A percentile compares a stretch with the other conserved stretches of the same genome.
phyloP scores from a whole-genome alignment of 2,888 invertebrate species.

The Elysia crispata region DNA sequence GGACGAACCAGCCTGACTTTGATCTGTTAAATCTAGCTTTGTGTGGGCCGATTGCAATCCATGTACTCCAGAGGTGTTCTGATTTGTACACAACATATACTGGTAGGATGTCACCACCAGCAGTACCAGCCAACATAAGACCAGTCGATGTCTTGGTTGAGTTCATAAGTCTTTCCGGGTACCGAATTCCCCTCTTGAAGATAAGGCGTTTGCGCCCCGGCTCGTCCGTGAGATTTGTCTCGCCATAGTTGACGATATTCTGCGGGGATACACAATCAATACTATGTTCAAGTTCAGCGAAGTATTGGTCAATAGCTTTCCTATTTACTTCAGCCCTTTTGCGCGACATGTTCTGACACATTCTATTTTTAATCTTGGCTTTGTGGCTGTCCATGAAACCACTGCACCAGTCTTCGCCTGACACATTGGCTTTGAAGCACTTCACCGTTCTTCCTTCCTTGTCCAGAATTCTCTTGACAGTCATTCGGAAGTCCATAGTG shows the following conservation, averaged over 20 bases:
- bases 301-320: slow-evolving; percentile 2
- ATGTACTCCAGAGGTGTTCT: slow-evolving; percentile 73
- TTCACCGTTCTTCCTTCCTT: too few species aligned
- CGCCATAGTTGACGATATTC: slow-evolving; percentile 73
- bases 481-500: too few species aligned
- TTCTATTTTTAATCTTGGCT: neutral
- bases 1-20: slow-evolving; percentile 72
- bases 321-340: slow-evolving; percentile 1
- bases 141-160: slow-evolving; percentile 69
- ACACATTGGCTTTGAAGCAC: neutral
- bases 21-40: slow-evolving; percentile 74
- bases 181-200: too few species aligned
- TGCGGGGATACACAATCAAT: slow-evolving; percentile 42
- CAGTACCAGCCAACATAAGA: slow-evolving; percentile 76
- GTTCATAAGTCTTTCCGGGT: slow-evolving; percentile 74
- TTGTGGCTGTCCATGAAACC: slow-evolving; percentile 20
- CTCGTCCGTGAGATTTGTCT: slow-evolving; percentile 75
- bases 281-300: slow-evolving; percentile 26
- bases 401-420: slow-evolving; percentile 14
- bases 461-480: too few species aligned
- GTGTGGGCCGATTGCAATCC: slow-evolving; percentile 75
- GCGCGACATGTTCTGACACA: slow-evolving; percentile 32
- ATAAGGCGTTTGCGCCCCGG: slow-evolving; percentile 63
- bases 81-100: slow-evolving; percentile 66
- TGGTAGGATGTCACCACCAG: slow-evolving; percentile 75